These are phyloP conservation scores for Copidosoma floridanum DNA, from an alignment of 1,140 invertebrate genomes.

Conservation along the genomic window DNA sequence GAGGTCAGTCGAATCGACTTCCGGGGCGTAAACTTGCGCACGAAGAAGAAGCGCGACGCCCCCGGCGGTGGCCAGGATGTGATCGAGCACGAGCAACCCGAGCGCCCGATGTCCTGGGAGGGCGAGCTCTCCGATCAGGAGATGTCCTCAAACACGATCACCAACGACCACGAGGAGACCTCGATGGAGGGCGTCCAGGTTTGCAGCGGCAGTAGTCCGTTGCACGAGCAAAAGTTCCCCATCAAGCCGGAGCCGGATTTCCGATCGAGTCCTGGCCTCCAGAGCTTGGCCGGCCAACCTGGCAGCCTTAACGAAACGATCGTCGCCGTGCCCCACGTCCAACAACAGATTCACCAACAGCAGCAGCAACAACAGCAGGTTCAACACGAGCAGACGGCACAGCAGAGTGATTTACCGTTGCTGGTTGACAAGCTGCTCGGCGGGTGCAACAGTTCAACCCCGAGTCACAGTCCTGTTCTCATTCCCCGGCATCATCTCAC, in stretches of 20 bases:
- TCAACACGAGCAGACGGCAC: slow-evolving; percentile 38
- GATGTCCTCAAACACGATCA: slow-evolving; percentile 58
- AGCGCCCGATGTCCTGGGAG: slow-evolving; percentile 88
- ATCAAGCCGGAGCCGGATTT: slow-evolving; percentile 54
- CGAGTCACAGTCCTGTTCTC: slow-evolving; percentile 66
- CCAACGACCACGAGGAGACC: slow-evolving; percentile 56
- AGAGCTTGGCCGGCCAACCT: slow-evolving; percentile 14
- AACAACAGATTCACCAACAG: slow-evolving; percentile 27
- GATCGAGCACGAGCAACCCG: slow-evolving; percentile 52
- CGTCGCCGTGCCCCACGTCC: slow-evolving; percentile 41
- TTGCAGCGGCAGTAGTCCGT: slow-evolving; percentile 49
- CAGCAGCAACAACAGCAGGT: slow-evolving; percentile 42
- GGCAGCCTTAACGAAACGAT: slow-evolving; percentile 45
- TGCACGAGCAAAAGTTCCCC: slow-evolving; percentile 50
- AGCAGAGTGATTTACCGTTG: slow-evolving; percentile 59
- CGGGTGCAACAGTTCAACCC: slow-evolving; percentile 62
- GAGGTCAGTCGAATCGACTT: slow-evolving; percentile 62
- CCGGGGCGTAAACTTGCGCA: slow-evolving; percentile 58
- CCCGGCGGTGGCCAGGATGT: slow-evolving; percentile 42
- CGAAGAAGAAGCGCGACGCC: slow-evolving; percentile 56
- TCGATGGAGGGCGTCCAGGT: slow-evolving; percentile 59
- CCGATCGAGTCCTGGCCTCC: slow-evolving; percentile 48
- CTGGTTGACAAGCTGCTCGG: slow-evolving; percentile 66
- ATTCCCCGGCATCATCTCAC: slow-evolving; percentile 61
- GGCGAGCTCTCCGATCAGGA: slow-evolving; percentile 81